Evolutionary conservation across 2,797 vertebrate genomes (phyloP).

Genomic region (Orestias chungarensis): DNA sequence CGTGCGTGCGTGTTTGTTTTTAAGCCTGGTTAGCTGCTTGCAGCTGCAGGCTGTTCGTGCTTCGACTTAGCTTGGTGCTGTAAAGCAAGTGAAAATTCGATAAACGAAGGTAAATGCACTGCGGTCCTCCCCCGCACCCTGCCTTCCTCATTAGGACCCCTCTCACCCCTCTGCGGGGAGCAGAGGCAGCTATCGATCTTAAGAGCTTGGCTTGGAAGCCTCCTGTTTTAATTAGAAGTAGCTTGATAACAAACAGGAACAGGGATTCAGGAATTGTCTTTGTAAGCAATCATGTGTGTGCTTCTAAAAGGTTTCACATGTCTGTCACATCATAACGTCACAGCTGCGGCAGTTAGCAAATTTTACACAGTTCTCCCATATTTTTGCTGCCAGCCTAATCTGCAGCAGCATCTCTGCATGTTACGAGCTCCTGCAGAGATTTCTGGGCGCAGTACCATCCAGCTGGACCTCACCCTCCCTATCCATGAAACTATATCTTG

Average conservation of each 20-base stretch:
- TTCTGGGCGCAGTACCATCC: slow-evolving; percentile 26
- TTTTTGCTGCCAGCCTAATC: slow-evolving; percentile 2
- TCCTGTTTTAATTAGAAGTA: slow-evolving; percentile 74
- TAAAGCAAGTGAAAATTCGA: slow-evolving; percentile 69
- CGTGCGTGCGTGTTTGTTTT: slow-evolving; percentile 10
- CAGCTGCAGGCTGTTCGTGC: slow-evolving; percentile 49
- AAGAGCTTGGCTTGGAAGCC: slow-evolving; percentile 46
- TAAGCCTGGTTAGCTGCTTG: slow-evolving; percentile 15
- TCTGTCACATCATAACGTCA: background rate
- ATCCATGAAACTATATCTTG: slow-evolving; percentile 45
- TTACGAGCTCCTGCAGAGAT: slow-evolving; percentile 28
- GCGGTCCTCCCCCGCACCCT: slow-evolving; percentile 9
- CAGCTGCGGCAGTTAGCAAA: slow-evolving; percentile 20
- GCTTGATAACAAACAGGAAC: slow-evolving; percentile 44
- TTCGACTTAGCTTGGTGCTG: slow-evolving; percentile 59
- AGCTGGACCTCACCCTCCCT: slow-evolving; percentile 38
- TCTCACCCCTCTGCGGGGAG: slow-evolving; percentile 31
- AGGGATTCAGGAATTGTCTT: background rate
- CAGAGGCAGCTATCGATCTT: slow-evolving; percentile 62
- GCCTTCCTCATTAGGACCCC: slow-evolving; percentile 1
- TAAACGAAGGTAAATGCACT: slow-evolving; percentile 51
- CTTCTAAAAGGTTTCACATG: background rate
- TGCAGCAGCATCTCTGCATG: slow-evolving; percentile 23
- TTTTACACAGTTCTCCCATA: slow-evolving; percentile 18
- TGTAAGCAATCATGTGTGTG: background rate